Percentiles rank a stretch among this genome's conserved stretches.
Conservation (phyloP, 35 echinoderm and acorn worm genomes). For the Heliocidaris tuberculata region DNA sequence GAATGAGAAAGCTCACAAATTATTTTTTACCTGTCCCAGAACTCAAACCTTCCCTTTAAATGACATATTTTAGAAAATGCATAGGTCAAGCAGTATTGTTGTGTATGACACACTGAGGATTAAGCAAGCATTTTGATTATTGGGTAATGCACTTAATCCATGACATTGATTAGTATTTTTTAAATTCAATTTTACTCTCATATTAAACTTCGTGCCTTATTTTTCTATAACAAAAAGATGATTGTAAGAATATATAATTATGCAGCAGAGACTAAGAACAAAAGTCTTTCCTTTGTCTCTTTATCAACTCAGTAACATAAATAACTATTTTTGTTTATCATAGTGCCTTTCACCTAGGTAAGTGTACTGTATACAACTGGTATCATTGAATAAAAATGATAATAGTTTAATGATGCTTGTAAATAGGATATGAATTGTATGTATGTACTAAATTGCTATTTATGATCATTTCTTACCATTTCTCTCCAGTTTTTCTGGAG, state of each 20-base stretch:
- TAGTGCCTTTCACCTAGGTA: neutral
- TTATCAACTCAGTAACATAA: neutral
- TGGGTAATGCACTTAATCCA: neutral
- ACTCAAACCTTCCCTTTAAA: too few species aligned
- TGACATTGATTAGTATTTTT: neutral
- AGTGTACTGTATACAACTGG: neutral
- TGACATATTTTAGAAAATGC: too few species aligned
- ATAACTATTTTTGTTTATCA: neutral
- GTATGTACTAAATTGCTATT: slow-evolving; percentile 13
- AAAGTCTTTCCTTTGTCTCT: neutral
- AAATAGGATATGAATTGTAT: neutral
- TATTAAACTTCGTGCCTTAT: neutral
- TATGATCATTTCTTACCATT: slow-evolving; percentile 2
- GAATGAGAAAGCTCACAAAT: too few species aligned
- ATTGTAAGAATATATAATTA: neutral
- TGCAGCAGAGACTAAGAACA: neutral
- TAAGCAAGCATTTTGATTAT: neutral
- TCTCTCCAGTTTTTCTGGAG: neutral
- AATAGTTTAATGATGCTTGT: neutral
- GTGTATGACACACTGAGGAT: neutral
- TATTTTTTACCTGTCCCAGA: too few species aligned
- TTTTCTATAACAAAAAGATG: neutral
- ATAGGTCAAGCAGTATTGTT: neutral
- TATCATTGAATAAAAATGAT: neutral
- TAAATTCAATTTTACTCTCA: too few species aligned